A percentile compares a stretch with the other conserved stretches of the same genome.
Evolutionary conservation across 2,797 vertebrate genomes (phyloP).

Genomic region (Oryzias sinensis): DNA sequence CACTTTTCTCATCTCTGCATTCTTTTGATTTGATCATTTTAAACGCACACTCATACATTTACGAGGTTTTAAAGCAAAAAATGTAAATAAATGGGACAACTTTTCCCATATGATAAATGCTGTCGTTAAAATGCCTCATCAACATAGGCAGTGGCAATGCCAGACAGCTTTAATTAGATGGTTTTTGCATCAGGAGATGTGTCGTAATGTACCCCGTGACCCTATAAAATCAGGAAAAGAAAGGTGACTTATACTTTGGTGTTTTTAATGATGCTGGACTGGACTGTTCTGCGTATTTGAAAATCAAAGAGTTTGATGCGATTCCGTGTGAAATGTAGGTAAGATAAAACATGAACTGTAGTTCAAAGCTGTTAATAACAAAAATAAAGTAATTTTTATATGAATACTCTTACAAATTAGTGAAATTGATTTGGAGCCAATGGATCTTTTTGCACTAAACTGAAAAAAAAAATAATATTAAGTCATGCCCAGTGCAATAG

Average conservation of each 20-base stretch:
- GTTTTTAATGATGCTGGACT: background rate
- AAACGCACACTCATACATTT: constrained; percentile 47
- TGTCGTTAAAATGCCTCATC: constrained; percentile 21
- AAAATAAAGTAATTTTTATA: background rate
- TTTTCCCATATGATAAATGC: constrained; percentile 32
- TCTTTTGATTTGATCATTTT: constrained; percentile 39
- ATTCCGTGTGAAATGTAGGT: background rate
- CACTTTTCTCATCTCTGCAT: constrained; percentile 39
- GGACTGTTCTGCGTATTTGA: background rate
- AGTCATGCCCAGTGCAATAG: no score
- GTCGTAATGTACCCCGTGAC: constrained; percentile 23
- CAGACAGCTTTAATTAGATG: constrained; percentile 19
- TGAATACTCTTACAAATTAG: no score
- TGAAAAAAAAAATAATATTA: no score
- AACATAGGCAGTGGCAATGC: constrained; percentile 20
- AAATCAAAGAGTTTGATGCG: background rate
- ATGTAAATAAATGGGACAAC: constrained; percentile 7
- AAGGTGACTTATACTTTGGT: background rate
- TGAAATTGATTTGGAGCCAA: no score
- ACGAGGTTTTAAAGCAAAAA: constrained; percentile 46
- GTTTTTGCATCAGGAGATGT: constrained; percentile 9
- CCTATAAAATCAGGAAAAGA: constrained; percentile 7
- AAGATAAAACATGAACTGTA: background rate
- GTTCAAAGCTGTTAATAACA: background rate
- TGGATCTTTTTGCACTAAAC: no score